These are phyloP conservation scores for Pammene aurita DNA, from an alignment of 2,888 invertebrate genomes.

Conservation along the genomic window DNA sequence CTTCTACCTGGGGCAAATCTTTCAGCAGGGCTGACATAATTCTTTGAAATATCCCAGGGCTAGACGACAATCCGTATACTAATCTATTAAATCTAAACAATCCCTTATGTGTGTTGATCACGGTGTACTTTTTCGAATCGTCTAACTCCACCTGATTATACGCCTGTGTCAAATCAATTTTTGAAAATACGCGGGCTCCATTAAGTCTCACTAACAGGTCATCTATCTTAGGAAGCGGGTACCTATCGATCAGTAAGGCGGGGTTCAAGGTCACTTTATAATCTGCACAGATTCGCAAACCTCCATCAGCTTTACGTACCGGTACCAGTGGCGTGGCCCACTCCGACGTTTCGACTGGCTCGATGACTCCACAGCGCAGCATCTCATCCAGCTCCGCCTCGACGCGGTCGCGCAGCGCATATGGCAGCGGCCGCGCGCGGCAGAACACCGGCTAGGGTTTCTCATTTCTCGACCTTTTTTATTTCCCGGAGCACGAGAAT, in stretches of 20 bases:
- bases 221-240: constrained; percentile 10
- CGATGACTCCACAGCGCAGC: constrained; percentile 33
- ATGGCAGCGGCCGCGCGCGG: too few species aligned
- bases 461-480: too few species aligned
- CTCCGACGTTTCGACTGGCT: constrained; percentile 36
- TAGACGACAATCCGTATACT: not conserved
- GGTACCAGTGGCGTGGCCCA: constrained; percentile 28
- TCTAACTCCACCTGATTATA: constrained; percentile 8
- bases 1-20: constrained; percentile 6
- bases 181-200: constrained; percentile 1
- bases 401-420: constrained; percentile 35
- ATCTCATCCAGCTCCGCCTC: constrained; percentile 40
- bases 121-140: not conserved
- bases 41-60: not conserved
- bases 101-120: not conserved
- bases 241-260: constrained; percentile 6
- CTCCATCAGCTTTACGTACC: constrained; percentile 16
- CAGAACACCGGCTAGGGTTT: too few species aligned
- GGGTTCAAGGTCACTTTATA: constrained; percentile 20
- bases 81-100: constrained; percentile 1
- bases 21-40: constrained; percentile 2
- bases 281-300: constrained; percentile 13
- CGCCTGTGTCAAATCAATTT: not conserved
- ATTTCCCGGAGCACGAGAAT: too few species aligned
- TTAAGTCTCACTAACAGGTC: constrained; percentile 2